Conservation (phyloP, 2,797 vertebrate species). For the Malacoraja senta region DNA sequence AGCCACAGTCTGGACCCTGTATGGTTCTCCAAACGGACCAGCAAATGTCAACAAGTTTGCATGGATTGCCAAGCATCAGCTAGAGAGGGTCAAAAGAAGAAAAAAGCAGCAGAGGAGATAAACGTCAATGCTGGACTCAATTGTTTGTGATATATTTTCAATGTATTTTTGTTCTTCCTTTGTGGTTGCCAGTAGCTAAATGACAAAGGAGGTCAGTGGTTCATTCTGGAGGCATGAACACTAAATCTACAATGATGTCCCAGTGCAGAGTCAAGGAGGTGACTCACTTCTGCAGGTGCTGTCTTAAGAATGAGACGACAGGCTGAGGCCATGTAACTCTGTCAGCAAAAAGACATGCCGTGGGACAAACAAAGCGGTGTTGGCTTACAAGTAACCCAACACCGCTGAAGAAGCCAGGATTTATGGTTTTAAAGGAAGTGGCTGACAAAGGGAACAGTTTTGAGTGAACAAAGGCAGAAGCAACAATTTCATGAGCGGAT, state of each 20-base stretch:
- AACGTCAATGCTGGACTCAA: not conserved
- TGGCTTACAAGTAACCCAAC: too few species aligned
- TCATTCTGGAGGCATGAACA: not conserved
- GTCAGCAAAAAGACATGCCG: not conserved
- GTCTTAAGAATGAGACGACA: not conserved
- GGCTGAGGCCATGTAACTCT: not conserved
- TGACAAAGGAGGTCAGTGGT: not conserved
- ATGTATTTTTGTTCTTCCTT: not conserved
- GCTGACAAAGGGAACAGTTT: too few species aligned
- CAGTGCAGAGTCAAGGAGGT: not conserved
- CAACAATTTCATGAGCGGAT: too few species aligned
- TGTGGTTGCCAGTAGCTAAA: not conserved
- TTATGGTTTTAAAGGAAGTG: too few species aligned
- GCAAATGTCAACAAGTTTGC: not conserved
- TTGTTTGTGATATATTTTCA: not conserved
- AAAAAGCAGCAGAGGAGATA: not conserved
- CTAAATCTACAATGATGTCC: not conserved
- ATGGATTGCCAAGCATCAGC: not conserved
- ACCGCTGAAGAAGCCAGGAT: too few species aligned
- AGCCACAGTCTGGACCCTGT: not conserved
- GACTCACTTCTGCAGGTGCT: not conserved
- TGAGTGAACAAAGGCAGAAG: too few species aligned
- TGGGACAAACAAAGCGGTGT: not conserved
- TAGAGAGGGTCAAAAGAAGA: not conserved
- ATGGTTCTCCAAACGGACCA: not conserved